A percentile compares a stretch with the other conserved stretches of the same genome.
These are phyloP conservation scores for Serrognathus titanus DNA, from an alignment of 2,888 invertebrate species.

Conservation along the genomic window DNA sequence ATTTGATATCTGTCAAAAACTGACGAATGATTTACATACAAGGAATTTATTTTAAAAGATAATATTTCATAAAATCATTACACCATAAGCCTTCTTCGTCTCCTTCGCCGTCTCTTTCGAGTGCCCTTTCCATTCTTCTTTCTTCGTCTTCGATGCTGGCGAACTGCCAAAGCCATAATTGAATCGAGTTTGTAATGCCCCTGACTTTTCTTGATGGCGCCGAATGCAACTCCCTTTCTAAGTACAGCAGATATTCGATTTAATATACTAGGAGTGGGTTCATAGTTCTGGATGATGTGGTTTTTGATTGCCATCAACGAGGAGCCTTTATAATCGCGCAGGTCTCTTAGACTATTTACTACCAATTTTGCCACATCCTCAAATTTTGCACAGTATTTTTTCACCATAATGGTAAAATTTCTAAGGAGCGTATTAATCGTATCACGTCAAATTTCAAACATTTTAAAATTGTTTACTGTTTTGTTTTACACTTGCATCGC, in stretches of 20 bases:
- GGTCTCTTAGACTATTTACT: conserved; percentile 2
- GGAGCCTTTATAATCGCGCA: conserved; percentile 9
- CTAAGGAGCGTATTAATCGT: background rate
- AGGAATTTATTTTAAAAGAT: too few species aligned
- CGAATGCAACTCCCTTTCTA: conserved; percentile 7
- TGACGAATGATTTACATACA: too few species aligned
- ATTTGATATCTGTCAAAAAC: too few species aligned
- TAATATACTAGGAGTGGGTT: background rate
- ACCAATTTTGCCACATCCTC: conserved; percentile 2
- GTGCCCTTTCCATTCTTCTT: too few species aligned
- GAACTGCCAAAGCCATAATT: conserved; percentile 4
- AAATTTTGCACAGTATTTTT: background rate
- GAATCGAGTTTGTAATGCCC: conserved; percentile 6
- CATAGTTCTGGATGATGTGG: conserved; percentile 10
- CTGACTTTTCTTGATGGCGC: conserved; percentile 10
- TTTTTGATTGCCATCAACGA: conserved; percentile 2
- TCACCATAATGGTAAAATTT: background rate
- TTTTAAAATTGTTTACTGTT: background rate
- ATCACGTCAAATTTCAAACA: background rate
- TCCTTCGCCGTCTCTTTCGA: too few species aligned
- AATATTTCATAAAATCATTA: too few species aligned
- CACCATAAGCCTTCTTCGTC: too few species aligned
- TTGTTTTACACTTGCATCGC: background rate
- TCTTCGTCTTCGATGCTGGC: background rate
- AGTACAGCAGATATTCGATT: conserved; percentile 4